phyloP scores from a whole-genome alignment of 2,888 invertebrate genomes.

The Netelia virgata region DNA sequence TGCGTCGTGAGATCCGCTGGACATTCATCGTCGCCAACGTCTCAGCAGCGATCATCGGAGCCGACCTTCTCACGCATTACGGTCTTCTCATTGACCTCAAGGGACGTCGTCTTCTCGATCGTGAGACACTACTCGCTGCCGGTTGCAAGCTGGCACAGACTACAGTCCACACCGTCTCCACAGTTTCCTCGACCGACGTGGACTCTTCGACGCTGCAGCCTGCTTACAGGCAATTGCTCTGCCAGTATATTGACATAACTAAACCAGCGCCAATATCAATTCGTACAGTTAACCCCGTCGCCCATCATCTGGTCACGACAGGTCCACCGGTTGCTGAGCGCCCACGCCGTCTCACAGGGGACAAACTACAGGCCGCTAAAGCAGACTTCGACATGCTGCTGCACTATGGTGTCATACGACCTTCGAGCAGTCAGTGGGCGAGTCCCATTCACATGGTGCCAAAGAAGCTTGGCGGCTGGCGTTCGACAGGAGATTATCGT shows the following conservation, averaged over 20 bases:
- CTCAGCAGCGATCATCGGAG: constrained; percentile 51
- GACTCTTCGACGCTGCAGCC: not conserved
- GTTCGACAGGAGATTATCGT: constrained; percentile 40
- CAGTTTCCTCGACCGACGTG: not conserved
- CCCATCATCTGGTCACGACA: not conserved
- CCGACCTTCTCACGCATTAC: constrained; percentile 52
- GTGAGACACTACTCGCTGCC: not conserved
- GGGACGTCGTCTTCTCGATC: constrained; percentile 26
- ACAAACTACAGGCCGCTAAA: not conserved
- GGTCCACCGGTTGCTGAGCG: constrained; percentile 6
- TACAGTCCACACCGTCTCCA: not conserved
- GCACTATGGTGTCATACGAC: not conserved
- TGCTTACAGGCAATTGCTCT: not conserved
- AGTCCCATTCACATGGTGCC: constrained; percentile 9
- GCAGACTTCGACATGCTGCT: not conserved
- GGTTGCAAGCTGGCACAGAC: not conserved
- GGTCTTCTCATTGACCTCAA: constrained; percentile 59
- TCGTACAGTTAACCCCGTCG: not conserved
- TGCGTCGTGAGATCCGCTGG: constrained; percentile 22
- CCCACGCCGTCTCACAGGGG: not conserved
- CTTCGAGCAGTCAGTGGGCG: constrained; percentile 22
- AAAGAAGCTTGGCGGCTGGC: constrained; percentile 30
- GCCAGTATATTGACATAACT: not conserved
- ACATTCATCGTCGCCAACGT: constrained; percentile 57
- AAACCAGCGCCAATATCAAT: not conserved